Conservation (phyloP, 2,888 invertebrate species). For the Leucoma salicis region DNA sequence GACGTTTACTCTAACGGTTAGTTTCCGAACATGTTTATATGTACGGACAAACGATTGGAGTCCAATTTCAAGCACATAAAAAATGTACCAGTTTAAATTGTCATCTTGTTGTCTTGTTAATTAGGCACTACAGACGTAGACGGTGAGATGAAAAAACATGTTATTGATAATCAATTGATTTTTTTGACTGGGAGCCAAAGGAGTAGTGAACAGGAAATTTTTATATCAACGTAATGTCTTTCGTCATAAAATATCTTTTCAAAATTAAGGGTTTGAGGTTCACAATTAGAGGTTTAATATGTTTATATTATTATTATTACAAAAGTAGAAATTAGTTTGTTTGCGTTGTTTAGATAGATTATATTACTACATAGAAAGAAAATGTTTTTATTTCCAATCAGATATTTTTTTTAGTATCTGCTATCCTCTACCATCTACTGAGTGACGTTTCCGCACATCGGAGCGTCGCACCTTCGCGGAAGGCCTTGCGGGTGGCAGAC, state of each 20-base stretch:
- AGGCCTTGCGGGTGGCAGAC: no score
- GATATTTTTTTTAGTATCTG: no score
- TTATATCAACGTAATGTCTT: not conserved
- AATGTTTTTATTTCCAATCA: no score
- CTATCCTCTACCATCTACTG: no score
- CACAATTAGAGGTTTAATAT: no score
- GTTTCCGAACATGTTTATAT: constrained; percentile 26
- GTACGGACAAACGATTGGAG: constrained; percentile 30
- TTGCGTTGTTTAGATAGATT: no score
- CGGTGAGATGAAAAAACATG: constrained; percentile 15
- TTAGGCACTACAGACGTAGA: constrained; percentile 20
- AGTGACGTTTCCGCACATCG: no score
- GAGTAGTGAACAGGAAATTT: not conserved
- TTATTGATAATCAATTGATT: not conserved
- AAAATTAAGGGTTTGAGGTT: no score
- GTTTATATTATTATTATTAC: no score
- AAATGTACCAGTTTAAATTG: constrained; percentile 37
- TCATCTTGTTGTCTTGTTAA: constrained; percentile 33
- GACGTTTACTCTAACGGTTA: constrained; percentile 31
- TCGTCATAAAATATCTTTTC: not conserved
- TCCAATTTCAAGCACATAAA: constrained; percentile 26
- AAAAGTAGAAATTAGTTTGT: no score
- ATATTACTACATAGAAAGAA: no score
- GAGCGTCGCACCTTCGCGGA: no score
- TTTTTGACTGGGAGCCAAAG: not conserved